A percentile compares a stretch with the other conserved stretches of the same genome.
Evolutionary conservation across 2,113 vertebrate genomes (phyloP).

Genomic region (Chloropsis cyanopogon): DNA sequence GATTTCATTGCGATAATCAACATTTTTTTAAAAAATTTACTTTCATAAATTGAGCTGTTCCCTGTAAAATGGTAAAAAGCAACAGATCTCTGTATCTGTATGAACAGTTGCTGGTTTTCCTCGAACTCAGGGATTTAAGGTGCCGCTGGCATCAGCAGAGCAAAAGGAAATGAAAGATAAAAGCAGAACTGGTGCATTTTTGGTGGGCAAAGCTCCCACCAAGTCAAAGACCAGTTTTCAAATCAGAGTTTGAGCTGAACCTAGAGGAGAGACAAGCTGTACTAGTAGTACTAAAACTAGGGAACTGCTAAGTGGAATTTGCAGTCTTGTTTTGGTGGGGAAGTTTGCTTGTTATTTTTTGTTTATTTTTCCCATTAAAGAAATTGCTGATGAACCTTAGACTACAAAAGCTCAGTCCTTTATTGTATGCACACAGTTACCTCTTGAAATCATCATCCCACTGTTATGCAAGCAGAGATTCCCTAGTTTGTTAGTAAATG

Average conservation of each 20-base stretch:
- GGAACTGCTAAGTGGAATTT: not conserved
- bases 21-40: not conserved
- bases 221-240: not conserved
- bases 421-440: not conserved
- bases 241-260: not conserved
- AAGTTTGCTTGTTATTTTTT: not conserved
- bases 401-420: not conserved
- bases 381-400: not conserved
- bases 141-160: not conserved
- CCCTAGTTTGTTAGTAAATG: not conserved
- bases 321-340: not conserved
- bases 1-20: not conserved
- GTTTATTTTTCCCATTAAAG: not conserved
- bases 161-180: not conserved
- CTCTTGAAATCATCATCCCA: not conserved
- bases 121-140: fast-evolving
- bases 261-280: not conserved
- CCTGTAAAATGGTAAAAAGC: not conserved
- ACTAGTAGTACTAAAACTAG: not conserved
- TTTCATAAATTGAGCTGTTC: not conserved
- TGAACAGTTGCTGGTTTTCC: not conserved
- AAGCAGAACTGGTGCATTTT: not conserved
- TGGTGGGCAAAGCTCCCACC: not conserved
- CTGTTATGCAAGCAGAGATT: not conserved
- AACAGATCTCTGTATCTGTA: not conserved